Base-by-base conservation (phyloP, 2,113 vertebrate genomes). In the Stomatorhinus ivindoensis region DNA sequence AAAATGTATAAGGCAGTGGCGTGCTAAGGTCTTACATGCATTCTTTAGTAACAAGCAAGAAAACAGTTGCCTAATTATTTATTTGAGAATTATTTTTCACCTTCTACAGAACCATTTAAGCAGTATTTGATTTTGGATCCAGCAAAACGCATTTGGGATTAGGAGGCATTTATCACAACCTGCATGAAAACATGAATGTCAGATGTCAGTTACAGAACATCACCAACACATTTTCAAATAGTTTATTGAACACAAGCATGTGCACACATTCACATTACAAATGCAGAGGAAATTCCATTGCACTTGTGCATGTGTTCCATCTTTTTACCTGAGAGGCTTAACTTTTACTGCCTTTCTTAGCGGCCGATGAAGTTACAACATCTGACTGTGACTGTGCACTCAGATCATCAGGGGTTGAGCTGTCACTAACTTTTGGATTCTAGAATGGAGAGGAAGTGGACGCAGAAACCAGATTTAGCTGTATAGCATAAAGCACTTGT, bases 301-400 rank as follows among this genome's bases (percentile, higher is more conserved):
- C 82, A 46, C 46, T 27, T n/a, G 47, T 19, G 48, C 51, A 31
- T 13, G 50, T 6, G 13, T 24, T 82, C 4, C 39, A 3, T 4
- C 35, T 24, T 4, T 21, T 51, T 65, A 51, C 58, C 24, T 87
- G 27, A 87, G 91, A 6, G 44, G 73, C 94, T 90, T 95, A 96
- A 88, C 93, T 95, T 90, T 94, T 94, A 55, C 93, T 91, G 89
- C 94, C 93, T 87, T 94, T 92, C 86, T 91, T 93, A 82, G 90
- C 69, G n/a, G 91, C 24, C 3, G 95, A 92, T 27, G 92, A 90
- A 3, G 92, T 58, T 88, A 94, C 93, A 11, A 96, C 92, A 2
- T 95, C 95, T 73, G 93, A 93, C 91, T 92, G 94, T 3, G 24
- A 90, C 91, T 94, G 89, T 53, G 90, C 90, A 11, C 94, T 87